Base-by-base conservation (phyloP, 1,140 invertebrate species). In the Sitophilus oryzae region DNA sequence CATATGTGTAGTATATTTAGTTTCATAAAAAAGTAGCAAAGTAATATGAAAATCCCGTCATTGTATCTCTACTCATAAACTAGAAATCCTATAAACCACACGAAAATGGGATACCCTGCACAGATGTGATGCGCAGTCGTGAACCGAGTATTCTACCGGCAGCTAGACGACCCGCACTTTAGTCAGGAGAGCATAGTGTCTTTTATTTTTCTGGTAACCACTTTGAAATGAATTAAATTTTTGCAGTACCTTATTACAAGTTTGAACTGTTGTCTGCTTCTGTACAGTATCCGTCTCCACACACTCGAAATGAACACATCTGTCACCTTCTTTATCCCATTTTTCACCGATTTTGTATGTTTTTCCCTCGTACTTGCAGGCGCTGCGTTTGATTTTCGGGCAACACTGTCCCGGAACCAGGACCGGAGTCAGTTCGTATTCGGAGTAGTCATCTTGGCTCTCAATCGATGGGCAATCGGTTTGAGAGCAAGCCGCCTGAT, bases 321-420 rank as follows among this genome's bases (percentile, higher is more conserved):
- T 63, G 57, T 84, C 72, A 1, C 68, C 61, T 0, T 76, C 64
- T 0, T 76, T 75, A 14, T 72, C 71, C 81, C 82, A 83, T 48
- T 72, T 74, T 30, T 81, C 77, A 9, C 77, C 78, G 14, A 77
- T 66, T 75, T 79, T 18, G 40, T 68, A 65, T 11, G 54, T 58
- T 52, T 62, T 61, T 3, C 73, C 75, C 1, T 75, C 68, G 40
- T 82, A 70, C 61, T 78, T 79, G 59, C 86, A 89, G 8, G 81
- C 81, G 1, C 72, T 71, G 21, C 79, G 73, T 49, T 76, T 71
- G 16, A 79, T 68, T 14, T 62, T 65, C 0, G 84, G 78, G 64
- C 85, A 88, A 67, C 85, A 88, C 16, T 79, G 66, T 57, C 76
- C 76, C 20, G 77, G 73, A 10, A 77, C 64, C 0, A 72, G 60